Conservation (phyloP, 2,888 invertebrate species). For the Parnassius smintheus region DNA sequence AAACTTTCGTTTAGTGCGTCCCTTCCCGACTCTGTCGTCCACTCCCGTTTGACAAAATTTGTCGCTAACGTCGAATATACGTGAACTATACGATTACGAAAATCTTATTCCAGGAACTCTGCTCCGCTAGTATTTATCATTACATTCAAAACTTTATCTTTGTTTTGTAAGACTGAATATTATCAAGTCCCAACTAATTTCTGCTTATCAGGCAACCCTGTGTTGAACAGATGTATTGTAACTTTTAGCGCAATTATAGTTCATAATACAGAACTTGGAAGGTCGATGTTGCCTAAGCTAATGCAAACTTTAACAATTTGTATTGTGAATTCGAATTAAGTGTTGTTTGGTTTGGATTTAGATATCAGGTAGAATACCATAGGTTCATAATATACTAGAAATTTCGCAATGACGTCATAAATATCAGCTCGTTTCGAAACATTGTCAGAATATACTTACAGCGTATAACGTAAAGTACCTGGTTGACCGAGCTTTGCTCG, state of each 20-base stretch:
- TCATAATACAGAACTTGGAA: neutral
- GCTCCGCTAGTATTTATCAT: too few species aligned
- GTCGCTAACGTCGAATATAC: too few species aligned
- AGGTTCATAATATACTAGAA: neutral
- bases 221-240: neutral
- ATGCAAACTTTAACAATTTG: constrained; percentile 4
- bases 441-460: too few species aligned
- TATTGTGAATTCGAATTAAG: constrained; percentile 4
- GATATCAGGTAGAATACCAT: neutral
- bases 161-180: too few species aligned
- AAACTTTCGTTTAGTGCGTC: too few species aligned
- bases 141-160: too few species aligned
- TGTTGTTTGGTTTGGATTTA: constrained; percentile 15
- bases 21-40: too few species aligned
- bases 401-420: neutral
- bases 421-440: neutral
- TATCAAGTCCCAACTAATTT: neutral
- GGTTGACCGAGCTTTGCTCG: too few species aligned
- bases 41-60: too few species aligned
- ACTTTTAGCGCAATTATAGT: neutral
- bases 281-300: constrained; percentile 2
- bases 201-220: constrained; percentile 3
- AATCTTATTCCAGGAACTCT: too few species aligned
- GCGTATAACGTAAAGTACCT: too few species aligned
- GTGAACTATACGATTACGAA: too few species aligned